A percentile compares a stretch with the other conserved stretches of the same genome.
These are phyloP conservation scores for Seriola quinqueradiata DNA, from an alignment of 2,113 vertebrate species.

Conservation along the genomic window DNA sequence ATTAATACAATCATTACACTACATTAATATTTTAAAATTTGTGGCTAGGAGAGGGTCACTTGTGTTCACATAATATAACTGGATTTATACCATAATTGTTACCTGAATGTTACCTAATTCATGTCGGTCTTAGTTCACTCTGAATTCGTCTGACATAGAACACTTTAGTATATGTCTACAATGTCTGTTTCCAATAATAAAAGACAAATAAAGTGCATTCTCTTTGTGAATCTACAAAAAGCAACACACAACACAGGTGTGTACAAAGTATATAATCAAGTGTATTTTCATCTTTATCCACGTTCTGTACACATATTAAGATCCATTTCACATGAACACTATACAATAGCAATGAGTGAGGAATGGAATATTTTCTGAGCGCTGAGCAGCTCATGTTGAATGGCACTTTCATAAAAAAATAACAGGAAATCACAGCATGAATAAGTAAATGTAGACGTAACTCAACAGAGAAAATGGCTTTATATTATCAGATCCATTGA, in stretches of 20 bases:
- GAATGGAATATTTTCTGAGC: conserved; percentile 87
- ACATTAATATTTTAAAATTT: not conserved
- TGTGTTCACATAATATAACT: not conserved
- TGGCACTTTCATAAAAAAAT: conserved; percentile 81
- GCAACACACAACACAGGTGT: conserved; percentile 76
- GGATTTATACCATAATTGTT: conserved; percentile 16
- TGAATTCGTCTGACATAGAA: conserved; percentile 1
- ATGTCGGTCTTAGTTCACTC: not conserved
- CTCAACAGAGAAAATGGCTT: conserved; percentile 80
- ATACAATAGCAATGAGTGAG: conserved; percentile 91
- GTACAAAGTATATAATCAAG: conserved; percentile 92
- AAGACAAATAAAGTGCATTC: not conserved
- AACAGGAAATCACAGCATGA: conserved; percentile 79
- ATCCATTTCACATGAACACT: conserved; percentile 91
- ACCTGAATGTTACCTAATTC: conserved; percentile 13
- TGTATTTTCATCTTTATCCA: conserved; percentile 91
- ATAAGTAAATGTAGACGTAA: conserved; percentile 77
- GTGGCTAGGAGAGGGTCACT: not conserved
- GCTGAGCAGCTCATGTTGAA: conserved; percentile 82
- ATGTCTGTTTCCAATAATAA: not conserved
- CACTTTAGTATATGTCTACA: not conserved
- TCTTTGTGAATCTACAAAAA: conserved; percentile 46
- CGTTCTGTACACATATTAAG: conserved; percentile 90
- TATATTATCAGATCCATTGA: conserved; percentile 77
- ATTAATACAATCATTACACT: not conserved